Conservation (phyloP, 2,113 vertebrate genomes). For the Poecile atricapillus region DNA sequence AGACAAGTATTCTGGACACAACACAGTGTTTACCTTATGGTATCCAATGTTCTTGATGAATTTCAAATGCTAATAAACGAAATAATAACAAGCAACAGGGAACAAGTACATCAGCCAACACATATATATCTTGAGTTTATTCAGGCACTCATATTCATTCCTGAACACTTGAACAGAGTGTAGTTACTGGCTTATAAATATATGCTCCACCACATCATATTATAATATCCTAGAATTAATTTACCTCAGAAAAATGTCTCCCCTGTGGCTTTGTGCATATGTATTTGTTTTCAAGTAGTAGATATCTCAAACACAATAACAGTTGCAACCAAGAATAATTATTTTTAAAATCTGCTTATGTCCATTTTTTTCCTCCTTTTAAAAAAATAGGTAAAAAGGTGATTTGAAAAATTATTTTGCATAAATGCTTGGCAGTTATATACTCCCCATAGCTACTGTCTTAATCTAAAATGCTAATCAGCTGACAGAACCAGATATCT, state of each 20-base stretch:
- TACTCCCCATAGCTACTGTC: neutral
- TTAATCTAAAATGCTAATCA: neutral
- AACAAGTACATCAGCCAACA: constrained; percentile 31
- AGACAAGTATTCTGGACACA: neutral
- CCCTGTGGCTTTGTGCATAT: neutral
- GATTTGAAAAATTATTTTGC: neutral
- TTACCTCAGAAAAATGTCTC: neutral
- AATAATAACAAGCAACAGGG: constrained; percentile 26
- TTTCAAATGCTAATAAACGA: constrained; percentile 52
- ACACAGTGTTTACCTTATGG: neutral
- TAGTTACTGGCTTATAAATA: neutral
- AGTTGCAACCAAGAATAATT: neutral
- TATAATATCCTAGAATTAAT: neutral
- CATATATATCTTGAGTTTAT: constrained; percentile 24
- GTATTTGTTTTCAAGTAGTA: neutral
- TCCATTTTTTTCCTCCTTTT: accelerated
- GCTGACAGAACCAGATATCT: neutral
- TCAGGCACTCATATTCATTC: constrained; percentile 40
- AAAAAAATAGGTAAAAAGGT: neutral
- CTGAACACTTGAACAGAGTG: neutral
- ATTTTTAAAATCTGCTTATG: neutral
- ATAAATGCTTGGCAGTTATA: neutral
- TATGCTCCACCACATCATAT: neutral
- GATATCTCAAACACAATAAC: neutral
- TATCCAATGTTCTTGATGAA: constrained; percentile 1